These are phyloP conservation scores for Rambutsinella grinnellia DNA, from an alignment of 2,888 invertebrate species.

Conservation along the genomic window DNA sequence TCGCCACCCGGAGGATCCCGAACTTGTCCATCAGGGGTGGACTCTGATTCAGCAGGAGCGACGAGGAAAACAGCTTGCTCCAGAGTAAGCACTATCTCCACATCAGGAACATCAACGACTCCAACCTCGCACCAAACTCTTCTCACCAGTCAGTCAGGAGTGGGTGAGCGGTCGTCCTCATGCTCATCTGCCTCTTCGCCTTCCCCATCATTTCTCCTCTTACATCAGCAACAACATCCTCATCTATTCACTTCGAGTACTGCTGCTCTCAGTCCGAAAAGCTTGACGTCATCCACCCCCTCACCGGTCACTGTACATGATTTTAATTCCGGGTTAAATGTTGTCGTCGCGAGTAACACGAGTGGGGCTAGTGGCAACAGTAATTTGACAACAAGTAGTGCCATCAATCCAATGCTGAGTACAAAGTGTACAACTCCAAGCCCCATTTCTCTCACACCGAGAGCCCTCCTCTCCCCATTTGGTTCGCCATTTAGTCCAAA, in stretches of 20 bases:
- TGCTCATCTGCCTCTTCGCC: constrained; percentile 32
- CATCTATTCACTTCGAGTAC: constrained; percentile 49
- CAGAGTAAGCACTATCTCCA: constrained; percentile 26
- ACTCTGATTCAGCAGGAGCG: constrained; percentile 7
- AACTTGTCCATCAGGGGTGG: constrained; percentile 7
- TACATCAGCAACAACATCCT: constrained; percentile 44
- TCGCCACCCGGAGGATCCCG: constrained; percentile 51
- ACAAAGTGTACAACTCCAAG: constrained; percentile 48
- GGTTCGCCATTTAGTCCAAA: constrained; percentile 40
- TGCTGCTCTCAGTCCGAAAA: constrained; percentile 63
- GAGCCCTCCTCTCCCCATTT: constrained; percentile 20
- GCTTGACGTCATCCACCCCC: constrained; percentile 64
- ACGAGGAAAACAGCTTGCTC: constrained; percentile 24
- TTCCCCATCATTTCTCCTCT: constrained; percentile 59
- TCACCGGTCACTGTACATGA: constrained; percentile 64
- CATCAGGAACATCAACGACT: not conserved
- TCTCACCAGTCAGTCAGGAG: constrained; percentile 16
- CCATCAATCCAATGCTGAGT: constrained; percentile 19
- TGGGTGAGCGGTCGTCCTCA: constrained; percentile 1
- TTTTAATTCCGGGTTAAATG: constrained; percentile 53
- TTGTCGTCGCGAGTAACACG: constrained; percentile 22
- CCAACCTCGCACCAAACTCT: constrained; percentile 3
- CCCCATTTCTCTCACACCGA: constrained; percentile 22
- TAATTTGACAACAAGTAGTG: not conserved
- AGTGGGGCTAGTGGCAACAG: not conserved